These are phyloP conservation scores for Lonchura striata DNA, from an alignment of 2,113 vertebrate species.

Conservation along the genomic window DNA sequence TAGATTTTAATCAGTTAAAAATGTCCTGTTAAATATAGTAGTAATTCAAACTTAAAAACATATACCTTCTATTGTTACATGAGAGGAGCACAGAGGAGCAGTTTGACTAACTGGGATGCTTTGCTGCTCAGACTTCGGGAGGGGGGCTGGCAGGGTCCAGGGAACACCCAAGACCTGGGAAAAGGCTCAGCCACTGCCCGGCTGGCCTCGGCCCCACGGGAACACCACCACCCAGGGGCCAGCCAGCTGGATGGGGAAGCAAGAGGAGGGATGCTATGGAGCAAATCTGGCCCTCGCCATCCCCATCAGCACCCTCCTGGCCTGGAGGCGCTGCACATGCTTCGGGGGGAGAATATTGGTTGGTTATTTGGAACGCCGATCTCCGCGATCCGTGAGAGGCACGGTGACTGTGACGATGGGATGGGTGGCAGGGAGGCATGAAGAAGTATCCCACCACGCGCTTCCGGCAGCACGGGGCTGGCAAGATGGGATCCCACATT, in stretches of 20 bases:
- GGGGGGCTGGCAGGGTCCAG: background rate
- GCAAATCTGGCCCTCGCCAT: background rate
- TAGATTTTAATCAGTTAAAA: constrained; percentile 81
- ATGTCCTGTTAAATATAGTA: constrained; percentile 80
- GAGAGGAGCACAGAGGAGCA: constrained; percentile 70
- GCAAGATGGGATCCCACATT: background rate
- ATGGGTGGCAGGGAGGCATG: background rate
- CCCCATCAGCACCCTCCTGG: background rate
- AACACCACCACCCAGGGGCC: background rate
- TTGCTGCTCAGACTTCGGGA: constrained; percentile 76
- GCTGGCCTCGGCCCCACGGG: background rate
- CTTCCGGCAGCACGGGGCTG: background rate
- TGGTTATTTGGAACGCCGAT: background rate
- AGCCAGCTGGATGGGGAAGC: background rate
- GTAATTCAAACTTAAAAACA: constrained; percentile 75
- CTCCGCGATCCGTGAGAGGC: background rate
- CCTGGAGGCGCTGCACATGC: background rate
- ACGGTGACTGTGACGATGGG: background rate
- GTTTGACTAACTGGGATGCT: constrained; percentile 65
- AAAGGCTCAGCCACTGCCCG: background rate
- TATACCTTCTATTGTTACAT: constrained; percentile 76
- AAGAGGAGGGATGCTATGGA: background rate
- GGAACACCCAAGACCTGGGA: background rate
- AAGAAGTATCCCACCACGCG: background rate
- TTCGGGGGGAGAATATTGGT: background rate